Evolutionary conservation across 2,113 vertebrate species (phyloP).

Genomic region (Cavia porcellus): DNA sequence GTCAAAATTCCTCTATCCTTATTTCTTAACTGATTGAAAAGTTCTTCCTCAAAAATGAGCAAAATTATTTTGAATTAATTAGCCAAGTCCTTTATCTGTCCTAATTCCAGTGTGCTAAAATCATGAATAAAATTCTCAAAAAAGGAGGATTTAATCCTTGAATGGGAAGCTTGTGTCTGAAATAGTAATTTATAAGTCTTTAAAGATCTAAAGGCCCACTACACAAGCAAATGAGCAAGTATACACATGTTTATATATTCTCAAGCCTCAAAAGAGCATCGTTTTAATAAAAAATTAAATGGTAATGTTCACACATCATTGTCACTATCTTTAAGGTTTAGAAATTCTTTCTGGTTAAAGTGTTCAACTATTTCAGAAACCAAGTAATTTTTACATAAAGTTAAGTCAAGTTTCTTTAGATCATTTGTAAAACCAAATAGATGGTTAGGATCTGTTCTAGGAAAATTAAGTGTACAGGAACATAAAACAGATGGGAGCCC

Average conservation of each 20-base stretch:
- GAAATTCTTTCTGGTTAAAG: not conserved
- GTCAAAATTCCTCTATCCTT: constrained; percentile 30
- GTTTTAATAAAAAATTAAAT: constrained; percentile 59
- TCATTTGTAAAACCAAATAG: constrained; percentile 65
- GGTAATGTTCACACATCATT: constrained; percentile 1
- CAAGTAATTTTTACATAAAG: constrained; percentile 60
- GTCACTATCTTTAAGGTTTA: constrained; percentile 44
- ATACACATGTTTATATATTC: not conserved
- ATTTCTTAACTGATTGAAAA: constrained; percentile 40
- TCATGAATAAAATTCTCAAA: constrained; percentile 21
- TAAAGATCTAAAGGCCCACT: constrained; percentile 34
- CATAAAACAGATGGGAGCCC: constrained; percentile 67
- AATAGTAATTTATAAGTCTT: constrained; percentile 53
- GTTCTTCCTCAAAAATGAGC: constrained; percentile 2
- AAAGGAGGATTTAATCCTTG: constrained; percentile 11
- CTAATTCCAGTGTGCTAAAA: constrained; percentile 9
- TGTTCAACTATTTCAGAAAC: constrained; percentile 68
- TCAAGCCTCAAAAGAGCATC: constrained; percentile 37
- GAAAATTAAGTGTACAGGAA: constrained; percentile 64
- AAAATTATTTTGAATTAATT: constrained; percentile 25
- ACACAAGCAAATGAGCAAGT: constrained; percentile 59
- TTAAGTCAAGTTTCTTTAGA: constrained; percentile 23
- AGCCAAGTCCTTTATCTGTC: not conserved
- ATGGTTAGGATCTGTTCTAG: constrained; percentile 58
- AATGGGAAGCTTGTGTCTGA: constrained; percentile 33